Evolutionary conservation across 1,140 invertebrate genomes (phyloP).

Genomic region (Hypothenemus hampei): DNA sequence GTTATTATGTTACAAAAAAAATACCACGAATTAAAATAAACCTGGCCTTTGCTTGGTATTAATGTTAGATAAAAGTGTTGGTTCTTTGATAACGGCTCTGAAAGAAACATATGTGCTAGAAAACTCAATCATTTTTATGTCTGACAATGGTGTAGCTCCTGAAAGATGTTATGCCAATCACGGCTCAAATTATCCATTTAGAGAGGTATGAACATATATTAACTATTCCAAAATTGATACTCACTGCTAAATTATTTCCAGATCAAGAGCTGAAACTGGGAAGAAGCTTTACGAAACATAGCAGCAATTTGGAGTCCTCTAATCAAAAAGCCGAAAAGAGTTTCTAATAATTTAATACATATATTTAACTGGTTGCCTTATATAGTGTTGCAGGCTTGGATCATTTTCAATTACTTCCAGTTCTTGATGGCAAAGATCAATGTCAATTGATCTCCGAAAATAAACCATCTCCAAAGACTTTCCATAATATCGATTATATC

Average conservation of each 20-base stretch:
- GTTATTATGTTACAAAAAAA: too few species aligned
- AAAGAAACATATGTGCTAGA: constrained; percentile 60
- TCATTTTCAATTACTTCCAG: constrained; percentile 27
- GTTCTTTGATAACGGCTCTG: constrained; percentile 68
- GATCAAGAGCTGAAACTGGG: constrained; percentile 79
- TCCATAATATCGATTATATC: constrained; percentile 69
- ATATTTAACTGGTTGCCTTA: constrained; percentile 84
- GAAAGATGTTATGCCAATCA: constrained; percentile 64
- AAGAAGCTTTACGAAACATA: constrained; percentile 73
- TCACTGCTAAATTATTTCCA: constrained; percentile 37
- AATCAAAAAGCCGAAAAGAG: constrained; percentile 52
- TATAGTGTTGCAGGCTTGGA: constrained; percentile 55
- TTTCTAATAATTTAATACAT: constrained; percentile 73
- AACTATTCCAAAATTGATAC: too few species aligned
- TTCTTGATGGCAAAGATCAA: constrained; percentile 65
- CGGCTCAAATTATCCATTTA: constrained; percentile 83
- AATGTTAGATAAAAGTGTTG: constrained; percentile 81
- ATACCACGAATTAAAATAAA: too few species aligned
- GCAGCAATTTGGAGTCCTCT: constrained; percentile 76
- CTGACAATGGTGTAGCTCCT: constrained; percentile 78
- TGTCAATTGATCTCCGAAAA: constrained; percentile 59
- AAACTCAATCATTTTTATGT: constrained; percentile 70
- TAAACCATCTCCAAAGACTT: constrained; percentile 49
- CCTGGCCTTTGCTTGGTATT: too few species aligned
- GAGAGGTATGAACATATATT: constrained; percentile 59